Base-by-base conservation (phyloP, 2,888 invertebrate species). In the Tetragnatha montana region DNA sequence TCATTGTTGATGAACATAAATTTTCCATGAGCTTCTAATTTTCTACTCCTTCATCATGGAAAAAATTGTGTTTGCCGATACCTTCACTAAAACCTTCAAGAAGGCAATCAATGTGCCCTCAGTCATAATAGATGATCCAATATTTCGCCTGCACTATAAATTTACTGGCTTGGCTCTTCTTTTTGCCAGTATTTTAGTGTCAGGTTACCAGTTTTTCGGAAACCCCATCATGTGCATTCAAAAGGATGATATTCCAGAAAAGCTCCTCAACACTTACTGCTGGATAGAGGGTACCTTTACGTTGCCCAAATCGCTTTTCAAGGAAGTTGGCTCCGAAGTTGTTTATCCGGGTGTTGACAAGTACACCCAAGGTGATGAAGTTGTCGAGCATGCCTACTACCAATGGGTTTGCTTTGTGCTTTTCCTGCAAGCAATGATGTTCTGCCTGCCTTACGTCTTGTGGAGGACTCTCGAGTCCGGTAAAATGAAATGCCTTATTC, bases 211-310 rank as follows among this genome's bases (percentile, higher is more conserved):
- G 71, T 92, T 91, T 83, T 92, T 92, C 69, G 97, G 97, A 93
- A 97, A 97, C 92, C 97, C 97, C 68, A 97, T 97, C 93, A 96
- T 96, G 92, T 97, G 97, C 94, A 91, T 91, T 76, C 96, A 96
- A 68, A 89, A 97, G 93, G 94, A 94, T 21, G 97, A 97, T 93
- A 97, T 97, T 91, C 97, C 97, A 17, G 94, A 96, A 91, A 96
- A 96, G 92, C 96, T 98, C 1, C 97, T 98, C 96, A 97, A 98
- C 94, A 97, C 97, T 60, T 98, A 97, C 93, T 98, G 98, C 94
- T 97, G 97, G 91, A 92, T 92, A 17, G 92, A 92, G 92, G 92
- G 92, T 21, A 93, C 93, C 0, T 93, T 92, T 81, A 92, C 92
- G 19, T 84, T 93, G 17, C 93, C 92, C 1, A 92, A 92, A 75